phyloP scores from a whole-genome alignment of 2,113 vertebrate genomes.

The Steatornis caripensis region DNA sequence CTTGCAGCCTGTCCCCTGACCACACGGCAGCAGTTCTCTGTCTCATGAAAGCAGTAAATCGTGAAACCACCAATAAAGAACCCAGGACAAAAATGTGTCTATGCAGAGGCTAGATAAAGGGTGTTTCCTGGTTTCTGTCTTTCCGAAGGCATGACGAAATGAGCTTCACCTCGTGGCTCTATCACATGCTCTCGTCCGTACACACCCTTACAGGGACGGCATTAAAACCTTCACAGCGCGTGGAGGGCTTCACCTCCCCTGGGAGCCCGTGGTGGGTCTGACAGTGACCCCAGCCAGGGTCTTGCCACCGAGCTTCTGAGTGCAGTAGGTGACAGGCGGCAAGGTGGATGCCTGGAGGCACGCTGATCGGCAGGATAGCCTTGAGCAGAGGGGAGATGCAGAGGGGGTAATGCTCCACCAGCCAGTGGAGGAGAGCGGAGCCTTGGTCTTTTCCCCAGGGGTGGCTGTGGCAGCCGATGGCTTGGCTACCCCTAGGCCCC shows the following conservation, averaged over 20 bases:
- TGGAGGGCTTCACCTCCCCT: neutral
- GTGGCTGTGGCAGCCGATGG: neutral
- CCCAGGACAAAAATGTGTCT: neutral
- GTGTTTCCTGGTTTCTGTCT: neutral
- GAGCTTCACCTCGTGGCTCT: neutral
- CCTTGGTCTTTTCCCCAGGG: neutral
- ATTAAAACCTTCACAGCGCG: neutral
- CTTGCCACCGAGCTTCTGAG: neutral
- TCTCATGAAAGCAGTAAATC: neutral
- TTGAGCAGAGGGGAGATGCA: neutral
- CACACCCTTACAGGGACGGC: neutral
- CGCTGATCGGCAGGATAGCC: accelerated
- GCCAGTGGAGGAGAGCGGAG: neutral
- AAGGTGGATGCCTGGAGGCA: neutral
- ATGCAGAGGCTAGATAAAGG: neutral
- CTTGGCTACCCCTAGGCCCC: neutral
- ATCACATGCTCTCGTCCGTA: neutral
- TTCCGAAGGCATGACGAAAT: neutral
- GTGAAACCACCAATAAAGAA: neutral
- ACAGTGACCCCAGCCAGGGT: neutral
- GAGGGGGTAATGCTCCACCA: neutral
- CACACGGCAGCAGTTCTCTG: neutral
- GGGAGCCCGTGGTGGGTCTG: neutral
- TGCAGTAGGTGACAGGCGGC: neutral
- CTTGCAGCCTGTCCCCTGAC: neutral